Evolutionary conservation across 2,113 vertebrate genomes (phyloP).

Genomic region (Conger conger): DNA sequence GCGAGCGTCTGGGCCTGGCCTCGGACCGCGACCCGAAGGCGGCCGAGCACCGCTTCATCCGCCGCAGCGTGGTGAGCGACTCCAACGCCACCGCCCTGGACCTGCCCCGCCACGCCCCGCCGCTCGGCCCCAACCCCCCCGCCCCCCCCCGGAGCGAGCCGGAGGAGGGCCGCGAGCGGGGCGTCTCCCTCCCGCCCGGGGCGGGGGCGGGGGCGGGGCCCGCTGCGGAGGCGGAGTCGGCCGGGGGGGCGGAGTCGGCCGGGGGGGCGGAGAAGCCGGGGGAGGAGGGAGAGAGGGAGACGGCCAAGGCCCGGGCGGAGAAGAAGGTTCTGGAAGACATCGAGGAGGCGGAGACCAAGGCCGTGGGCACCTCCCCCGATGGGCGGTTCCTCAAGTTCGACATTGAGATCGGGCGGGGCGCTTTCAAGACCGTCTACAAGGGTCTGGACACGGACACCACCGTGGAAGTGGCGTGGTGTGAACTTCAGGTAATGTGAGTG

Average conservation of each 20-base stretch:
- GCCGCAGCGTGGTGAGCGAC: conserved; percentile 95
- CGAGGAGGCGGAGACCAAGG: conserved; percentile 95
- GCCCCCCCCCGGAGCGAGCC: conserved; percentile 41
- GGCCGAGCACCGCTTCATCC: conserved; percentile 93
- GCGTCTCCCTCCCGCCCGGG: conserved; percentile 35
- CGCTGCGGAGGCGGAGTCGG: conserved; percentile 46
- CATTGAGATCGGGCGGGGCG: conserved; percentile 95
- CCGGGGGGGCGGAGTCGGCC: conserved; percentile 49
- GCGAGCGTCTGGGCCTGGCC: conserved; percentile 73
- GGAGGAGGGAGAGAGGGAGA: conserved; percentile 58
- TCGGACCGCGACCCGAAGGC: conserved; percentile 93
- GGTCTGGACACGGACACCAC: conserved; percentile 97
- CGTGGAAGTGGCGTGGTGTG: conserved; percentile 98
- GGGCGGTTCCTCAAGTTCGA: conserved; percentile 97
- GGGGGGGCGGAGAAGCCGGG: conserved; percentile 38
- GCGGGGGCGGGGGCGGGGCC: conserved; percentile 15
- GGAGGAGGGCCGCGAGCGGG: conserved; percentile 33
- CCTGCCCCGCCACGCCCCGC: conserved; percentile 81
- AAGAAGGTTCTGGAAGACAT: conserved; percentile 82
- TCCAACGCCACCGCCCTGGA: conserved; percentile 93
- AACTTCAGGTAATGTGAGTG: conserved; percentile 83
- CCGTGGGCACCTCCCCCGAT: conserved; percentile 91
- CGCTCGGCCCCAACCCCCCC: conserved; percentile 42
- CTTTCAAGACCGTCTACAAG: conserved; percentile 98
- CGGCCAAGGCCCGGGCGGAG: conserved; percentile 70